phyloP scores from a whole-genome alignment of 1,140 invertebrate species.

The Mesaphorura yosii region DNA sequence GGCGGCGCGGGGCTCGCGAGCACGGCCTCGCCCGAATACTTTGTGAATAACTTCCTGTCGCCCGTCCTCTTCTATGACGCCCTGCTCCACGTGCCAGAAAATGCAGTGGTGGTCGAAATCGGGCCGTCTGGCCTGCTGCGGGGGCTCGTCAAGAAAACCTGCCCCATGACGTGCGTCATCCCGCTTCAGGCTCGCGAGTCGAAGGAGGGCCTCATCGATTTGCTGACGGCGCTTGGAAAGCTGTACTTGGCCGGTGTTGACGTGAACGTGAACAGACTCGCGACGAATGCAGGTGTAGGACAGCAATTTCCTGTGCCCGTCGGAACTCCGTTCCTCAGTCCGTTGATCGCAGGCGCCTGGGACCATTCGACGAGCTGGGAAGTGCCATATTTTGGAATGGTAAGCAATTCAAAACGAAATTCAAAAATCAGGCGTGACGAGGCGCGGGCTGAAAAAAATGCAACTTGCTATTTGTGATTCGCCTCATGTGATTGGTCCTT shows the following conservation, averaged over 20 bases:
- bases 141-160: constrained; percentile 69
- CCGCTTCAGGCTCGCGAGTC: constrained; percentile 68
- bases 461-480: too few relatives aligned
- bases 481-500: too few relatives aligned
- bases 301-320: not conserved
- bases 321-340: not conserved
- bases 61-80: constrained; percentile 53
- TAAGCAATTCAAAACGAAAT: too few relatives aligned
- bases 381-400: not conserved
- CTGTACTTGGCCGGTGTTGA: constrained; percentile 62
- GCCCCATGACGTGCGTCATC: constrained; percentile 45
- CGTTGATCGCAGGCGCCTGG: constrained; percentile 38
- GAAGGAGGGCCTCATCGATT: constrained; percentile 61
- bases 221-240: constrained; percentile 62
- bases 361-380: constrained; percentile 54
- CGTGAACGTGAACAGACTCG: not conserved
- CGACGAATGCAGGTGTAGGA: too few relatives aligned
- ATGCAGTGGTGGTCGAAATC: constrained; percentile 81
- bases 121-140: constrained; percentile 83
- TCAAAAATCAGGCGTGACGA: too few relatives aligned
- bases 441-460: too few relatives aligned
- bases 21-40: constrained; percentile 79
- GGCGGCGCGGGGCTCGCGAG: constrained; percentile 58
- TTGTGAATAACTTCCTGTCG: constrained; percentile 88
- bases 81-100: constrained; percentile 65